Percentiles rank a stretch among this genome's conserved stretches.
phyloP scores from a whole-genome alignment of 2,113 vertebrate species.

The Ptyas mucosa region DNA sequence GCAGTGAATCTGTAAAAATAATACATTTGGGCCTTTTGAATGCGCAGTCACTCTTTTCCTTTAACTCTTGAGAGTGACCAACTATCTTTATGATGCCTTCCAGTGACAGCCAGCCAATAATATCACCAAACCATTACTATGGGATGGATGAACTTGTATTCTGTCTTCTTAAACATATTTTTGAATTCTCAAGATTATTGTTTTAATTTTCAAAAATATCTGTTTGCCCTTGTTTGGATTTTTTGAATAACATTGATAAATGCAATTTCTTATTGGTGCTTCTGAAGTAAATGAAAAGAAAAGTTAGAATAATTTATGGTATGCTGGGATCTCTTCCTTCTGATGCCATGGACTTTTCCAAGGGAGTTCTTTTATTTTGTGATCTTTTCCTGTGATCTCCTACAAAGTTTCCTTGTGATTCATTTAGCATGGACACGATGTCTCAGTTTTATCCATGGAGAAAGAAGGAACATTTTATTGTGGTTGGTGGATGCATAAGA shows the following conservation, averaged over 20 bases:
- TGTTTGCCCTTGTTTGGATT: neutral
- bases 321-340: neutral
- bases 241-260: neutral
- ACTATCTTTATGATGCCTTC: neutral
- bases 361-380: neutral
- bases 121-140: neutral
- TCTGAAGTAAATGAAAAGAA: neutral
- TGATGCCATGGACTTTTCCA: neutral
- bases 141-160: neutral
- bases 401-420: neutral
- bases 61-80: neutral
- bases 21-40: neutral
- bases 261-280: neutral
- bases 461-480: neutral
- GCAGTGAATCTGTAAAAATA: neutral
- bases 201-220: neutral
- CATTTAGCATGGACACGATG: neutral
- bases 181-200: neutral
- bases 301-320: neutral
- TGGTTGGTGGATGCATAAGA: neutral
- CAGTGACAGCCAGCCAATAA: neutral
- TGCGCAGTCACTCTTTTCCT: neutral
- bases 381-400: neutral
- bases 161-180: neutral
- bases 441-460: neutral